Conservation (phyloP, 1,140 invertebrate genomes). For the Triops cancriformis region DNA sequence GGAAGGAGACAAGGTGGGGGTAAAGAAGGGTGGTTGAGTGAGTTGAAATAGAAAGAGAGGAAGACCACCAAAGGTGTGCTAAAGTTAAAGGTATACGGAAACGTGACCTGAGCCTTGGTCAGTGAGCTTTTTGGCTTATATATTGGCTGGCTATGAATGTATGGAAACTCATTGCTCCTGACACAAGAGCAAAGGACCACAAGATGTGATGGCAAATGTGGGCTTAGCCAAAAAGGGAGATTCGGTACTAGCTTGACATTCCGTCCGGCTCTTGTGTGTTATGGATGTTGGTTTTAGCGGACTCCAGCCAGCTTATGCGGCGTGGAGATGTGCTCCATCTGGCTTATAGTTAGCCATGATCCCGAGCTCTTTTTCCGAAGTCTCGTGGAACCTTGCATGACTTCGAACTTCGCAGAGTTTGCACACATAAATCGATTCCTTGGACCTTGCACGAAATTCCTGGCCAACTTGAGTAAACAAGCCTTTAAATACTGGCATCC, state of each 20-base stretch:
- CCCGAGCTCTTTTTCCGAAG: background rate
- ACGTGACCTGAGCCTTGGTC: slow-evolving; percentile 12
- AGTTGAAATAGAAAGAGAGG: background rate
- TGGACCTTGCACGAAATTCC: no score
- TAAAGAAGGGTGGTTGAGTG: no score
- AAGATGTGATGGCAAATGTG: background rate
- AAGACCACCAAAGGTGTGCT: background rate
- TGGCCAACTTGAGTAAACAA: no score
- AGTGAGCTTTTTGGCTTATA: slow-evolving; percentile 3
- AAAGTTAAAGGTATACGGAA: background rate
- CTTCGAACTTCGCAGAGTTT: background rate
- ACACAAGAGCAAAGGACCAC: background rate
- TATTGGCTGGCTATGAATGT: background rate
- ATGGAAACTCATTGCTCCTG: background rate
- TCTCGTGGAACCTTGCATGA: background rate
- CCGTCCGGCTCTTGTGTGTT: background rate
- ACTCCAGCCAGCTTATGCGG: background rate
- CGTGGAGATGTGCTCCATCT: background rate
- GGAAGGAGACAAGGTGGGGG: no score
- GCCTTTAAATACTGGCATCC: no score
- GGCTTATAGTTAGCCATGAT: background rate
- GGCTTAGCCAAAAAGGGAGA: background rate
- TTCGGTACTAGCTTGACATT: background rate
- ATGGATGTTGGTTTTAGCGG: slow-evolving; percentile 2
- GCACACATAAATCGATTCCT: no score